These are phyloP conservation scores for Poecilobothrus nobilitatus DNA, from an alignment of 2,888 invertebrate species.

Conservation along the genomic window DNA sequence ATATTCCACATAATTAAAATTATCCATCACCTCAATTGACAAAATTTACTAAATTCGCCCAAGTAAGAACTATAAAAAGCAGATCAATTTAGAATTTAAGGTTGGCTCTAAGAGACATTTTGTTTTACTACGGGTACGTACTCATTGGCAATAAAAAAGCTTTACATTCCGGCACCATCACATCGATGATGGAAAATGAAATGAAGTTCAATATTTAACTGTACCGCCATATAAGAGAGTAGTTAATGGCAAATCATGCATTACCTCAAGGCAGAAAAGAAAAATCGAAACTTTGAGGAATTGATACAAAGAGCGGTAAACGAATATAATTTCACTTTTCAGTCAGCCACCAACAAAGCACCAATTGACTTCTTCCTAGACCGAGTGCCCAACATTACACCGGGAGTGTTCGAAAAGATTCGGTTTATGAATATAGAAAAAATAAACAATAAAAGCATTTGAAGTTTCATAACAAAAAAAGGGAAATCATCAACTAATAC, in stretches of 20 bases:
- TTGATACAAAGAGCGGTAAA: slow-evolving; percentile 19
- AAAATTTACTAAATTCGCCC: slow-evolving; percentile 19
- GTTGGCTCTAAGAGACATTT: slow-evolving; percentile 20
- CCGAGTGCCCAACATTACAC: slow-evolving; percentile 18
- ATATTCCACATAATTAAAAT: slow-evolving; percentile 17
- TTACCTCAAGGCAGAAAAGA: slow-evolving; percentile 19
- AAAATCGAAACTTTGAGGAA: slow-evolving; percentile 19
- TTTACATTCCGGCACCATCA: slow-evolving; percentile 18
- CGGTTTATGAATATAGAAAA: no score
- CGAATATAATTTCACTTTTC: slow-evolving; percentile 19
- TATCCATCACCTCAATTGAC: slow-evolving; percentile 18
- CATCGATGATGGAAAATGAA: slow-evolving; percentile 17
- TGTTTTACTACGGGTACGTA: slow-evolving; percentile 19
- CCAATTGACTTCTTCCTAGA: slow-evolving; percentile 22
- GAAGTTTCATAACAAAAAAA: slow-evolving; percentile 20
- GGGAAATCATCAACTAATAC: slow-evolving; percentile 19
- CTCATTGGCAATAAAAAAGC: slow-evolving; percentile 22
- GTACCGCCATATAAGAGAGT: slow-evolving; percentile 21
- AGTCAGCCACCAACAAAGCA: slow-evolving; percentile 21
- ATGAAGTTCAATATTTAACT: slow-evolving; percentile 20
- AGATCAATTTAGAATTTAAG: slow-evolving; percentile 18
- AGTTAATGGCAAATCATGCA: slow-evolving; percentile 24
- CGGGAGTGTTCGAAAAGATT: slow-evolving; percentile 19
- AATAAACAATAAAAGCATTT: slow-evolving; percentile 20
- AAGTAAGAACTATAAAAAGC: slow-evolving; percentile 15